Conservation (phyloP, 35 echinoderm and acorn worm genomes). For the Chiridota heheva region DNA sequence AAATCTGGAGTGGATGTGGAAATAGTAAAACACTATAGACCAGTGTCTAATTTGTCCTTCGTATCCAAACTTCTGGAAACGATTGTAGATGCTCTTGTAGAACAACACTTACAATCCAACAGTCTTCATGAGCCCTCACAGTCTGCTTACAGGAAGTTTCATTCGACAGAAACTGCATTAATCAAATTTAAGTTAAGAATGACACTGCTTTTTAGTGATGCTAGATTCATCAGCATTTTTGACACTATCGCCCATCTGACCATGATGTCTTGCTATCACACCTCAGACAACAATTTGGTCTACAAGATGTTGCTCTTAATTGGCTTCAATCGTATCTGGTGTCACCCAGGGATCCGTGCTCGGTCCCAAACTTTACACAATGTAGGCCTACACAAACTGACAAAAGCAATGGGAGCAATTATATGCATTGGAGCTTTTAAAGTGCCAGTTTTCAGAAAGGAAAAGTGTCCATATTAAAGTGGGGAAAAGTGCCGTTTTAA, state of each 20-base stretch:
- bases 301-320: constrained; percentile 16
- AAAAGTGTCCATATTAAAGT: no score
- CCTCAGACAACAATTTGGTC: neutral
- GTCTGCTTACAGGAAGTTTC: constrained; percentile 19
- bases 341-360: constrained; percentile 63
- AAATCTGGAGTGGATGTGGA: constrained; percentile 10
- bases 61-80: constrained; percentile 33
- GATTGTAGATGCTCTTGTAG: neutral
- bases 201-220: constrained; percentile 21
- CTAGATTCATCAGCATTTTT: constrained; percentile 54
- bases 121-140: neutral
- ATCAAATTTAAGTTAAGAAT: constrained; percentile 20
- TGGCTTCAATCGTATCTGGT: constrained; percentile 47
- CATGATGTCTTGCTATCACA: constrained; percentile 34
- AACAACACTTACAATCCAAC: neutral
- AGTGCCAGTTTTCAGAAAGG: no score
- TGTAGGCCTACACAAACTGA: no score
- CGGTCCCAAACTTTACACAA: constrained; percentile 5
- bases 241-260: constrained; percentile 21
- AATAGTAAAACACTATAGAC: constrained; percentile 19
- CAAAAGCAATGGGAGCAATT: no score
- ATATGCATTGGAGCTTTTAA: no score
- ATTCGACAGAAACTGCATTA: constrained; percentile 41
- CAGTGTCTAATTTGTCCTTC: constrained; percentile 23
- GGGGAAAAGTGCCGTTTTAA: no score